Evolutionary conservation across 2,113 vertebrate genomes (phyloP), one percentile per base, ranked within the genome.

Genomic region (Lophochroa leadbeateri): DNA sequence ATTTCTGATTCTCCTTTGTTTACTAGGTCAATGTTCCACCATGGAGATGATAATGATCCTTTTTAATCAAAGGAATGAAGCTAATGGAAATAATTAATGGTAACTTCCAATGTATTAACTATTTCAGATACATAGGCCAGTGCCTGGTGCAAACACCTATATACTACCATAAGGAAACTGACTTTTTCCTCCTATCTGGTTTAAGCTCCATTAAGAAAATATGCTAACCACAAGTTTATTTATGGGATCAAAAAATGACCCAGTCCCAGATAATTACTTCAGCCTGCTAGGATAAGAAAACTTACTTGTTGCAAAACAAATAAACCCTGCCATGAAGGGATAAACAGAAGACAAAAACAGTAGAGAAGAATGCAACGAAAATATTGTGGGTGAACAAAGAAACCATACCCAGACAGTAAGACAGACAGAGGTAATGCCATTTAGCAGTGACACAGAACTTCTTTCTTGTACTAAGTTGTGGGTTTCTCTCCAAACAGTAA

Each of bases 1-100:
- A 81, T 89, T 85, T 58, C 60, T 91, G 61, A 82, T 70, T 76
- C 68, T 92, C 50, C 65, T 67, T 33, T 81, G 85, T 92, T 92
- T 60, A 47, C 21, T 20, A 67, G 19, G 58, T 70, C 58, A 86
- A 3, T 13, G 58, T 60, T 83, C 50, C 57, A 89, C 29, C 23
- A 47, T 2, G 4, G 75, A 87, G 31, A 86, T 75, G 7, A 91
- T 28, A 85, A 88, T 21, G 24, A 88, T 52, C 18, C 55, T 20
- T 88, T 86, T 76, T 47, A 74, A 88, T 53, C 61, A 84, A 89
- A 92, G 39, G 37, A 86, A 86, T 63, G 8, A 91, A 92, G 64
- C 25, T 55, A 90, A 77, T 49, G 57, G 37, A 88, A 96, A 85
- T 82, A 87, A 89, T 21, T 72, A 81, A 91, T 46, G 31, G 19